phyloP scores from a whole-genome alignment of 2,113 vertebrate genomes.

The Xyrauchen texanus region DNA sequence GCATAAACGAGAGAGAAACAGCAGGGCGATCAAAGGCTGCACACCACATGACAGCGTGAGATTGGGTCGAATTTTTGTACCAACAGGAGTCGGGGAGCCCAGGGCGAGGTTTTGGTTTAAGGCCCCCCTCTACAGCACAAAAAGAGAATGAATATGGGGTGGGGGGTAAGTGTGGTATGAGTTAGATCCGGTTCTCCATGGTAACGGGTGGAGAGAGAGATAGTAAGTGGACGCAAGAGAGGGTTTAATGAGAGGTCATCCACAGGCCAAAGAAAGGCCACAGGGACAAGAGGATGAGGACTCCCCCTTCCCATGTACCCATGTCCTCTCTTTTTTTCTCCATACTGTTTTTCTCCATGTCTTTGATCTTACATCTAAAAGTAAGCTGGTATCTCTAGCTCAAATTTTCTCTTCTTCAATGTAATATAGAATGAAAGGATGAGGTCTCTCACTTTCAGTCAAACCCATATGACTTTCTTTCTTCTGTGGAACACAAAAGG shows the following conservation, averaged over 20 bases:
- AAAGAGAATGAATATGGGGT: slow-evolving; percentile 15
- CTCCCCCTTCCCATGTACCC: background rate
- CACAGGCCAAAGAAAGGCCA: slow-evolving; percentile 51
- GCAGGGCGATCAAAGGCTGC: slow-evolving; percentile 31
- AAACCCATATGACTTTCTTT: too few relatives aligned
- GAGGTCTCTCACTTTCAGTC: background rate
- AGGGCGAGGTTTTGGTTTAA: slow-evolving; percentile 47
- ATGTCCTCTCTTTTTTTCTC: slow-evolving; percentile 46
- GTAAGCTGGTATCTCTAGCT: background rate
- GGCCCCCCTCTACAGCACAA: slow-evolving; percentile 11
- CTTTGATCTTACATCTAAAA: slow-evolving; percentile 44
- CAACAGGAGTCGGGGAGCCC: slow-evolving; percentile 43
- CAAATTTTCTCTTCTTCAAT: background rate
- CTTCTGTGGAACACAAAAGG: too few relatives aligned
- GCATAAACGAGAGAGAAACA: slow-evolving; percentile 6
- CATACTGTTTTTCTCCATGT: slow-evolving; percentile 49
- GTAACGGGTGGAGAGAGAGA: slow-evolving; percentile 43
- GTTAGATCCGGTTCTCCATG: slow-evolving; percentile 45
- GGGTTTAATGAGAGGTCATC: slow-evolving; percentile 53
- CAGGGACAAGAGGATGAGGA: slow-evolving; percentile 29
- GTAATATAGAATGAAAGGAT: background rate
- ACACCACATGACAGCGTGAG: slow-evolving; percentile 5
- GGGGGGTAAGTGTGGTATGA: slow-evolving; percentile 6
- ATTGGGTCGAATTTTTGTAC: slow-evolving; percentile 37
- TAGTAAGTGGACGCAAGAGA: slow-evolving; percentile 49